These are phyloP conservation scores for Bubo bubo DNA, from an alignment of 2,113 vertebrate species.

Conservation along the genomic window DNA sequence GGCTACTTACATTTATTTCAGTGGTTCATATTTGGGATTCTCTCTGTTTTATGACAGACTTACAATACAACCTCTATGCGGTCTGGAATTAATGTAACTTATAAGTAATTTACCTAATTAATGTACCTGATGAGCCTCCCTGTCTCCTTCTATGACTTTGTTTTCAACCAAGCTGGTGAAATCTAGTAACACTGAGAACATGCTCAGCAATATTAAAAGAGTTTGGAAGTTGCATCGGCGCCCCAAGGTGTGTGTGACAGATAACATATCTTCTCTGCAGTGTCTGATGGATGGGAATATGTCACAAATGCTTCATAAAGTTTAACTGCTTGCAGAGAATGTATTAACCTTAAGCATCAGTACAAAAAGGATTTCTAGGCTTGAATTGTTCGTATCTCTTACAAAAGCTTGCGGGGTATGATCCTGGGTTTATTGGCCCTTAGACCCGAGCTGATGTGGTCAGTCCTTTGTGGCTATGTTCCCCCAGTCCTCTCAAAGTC, in stretches of 20 bases:
- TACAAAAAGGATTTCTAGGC: neutral
- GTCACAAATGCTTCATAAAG: neutral
- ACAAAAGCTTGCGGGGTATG: neutral
- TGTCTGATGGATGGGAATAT: neutral
- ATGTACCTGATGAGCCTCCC: neutral
- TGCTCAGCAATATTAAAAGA: neutral
- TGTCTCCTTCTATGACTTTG: neutral
- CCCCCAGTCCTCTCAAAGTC: neutral
- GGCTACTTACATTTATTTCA: neutral
- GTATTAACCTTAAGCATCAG: neutral
- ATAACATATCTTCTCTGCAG: neutral
- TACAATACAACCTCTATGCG: neutral
- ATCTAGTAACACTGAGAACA: neutral
- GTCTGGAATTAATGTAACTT: neutral
- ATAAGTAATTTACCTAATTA: neutral
- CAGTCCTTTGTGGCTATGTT: accelerated
- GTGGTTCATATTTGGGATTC: neutral
- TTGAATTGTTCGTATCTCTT: neutral
- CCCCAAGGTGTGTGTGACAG: neutral
- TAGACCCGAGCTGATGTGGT: accelerated
- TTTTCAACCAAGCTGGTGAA: neutral
- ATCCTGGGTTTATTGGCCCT: neutral
- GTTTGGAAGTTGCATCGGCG: neutral
- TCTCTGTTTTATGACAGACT: neutral
- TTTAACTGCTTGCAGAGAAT: neutral